These are phyloP conservation scores for Pyrrhia umbra DNA, from an alignment of 2,888 invertebrate genomes.

Conservation along the genomic window DNA sequence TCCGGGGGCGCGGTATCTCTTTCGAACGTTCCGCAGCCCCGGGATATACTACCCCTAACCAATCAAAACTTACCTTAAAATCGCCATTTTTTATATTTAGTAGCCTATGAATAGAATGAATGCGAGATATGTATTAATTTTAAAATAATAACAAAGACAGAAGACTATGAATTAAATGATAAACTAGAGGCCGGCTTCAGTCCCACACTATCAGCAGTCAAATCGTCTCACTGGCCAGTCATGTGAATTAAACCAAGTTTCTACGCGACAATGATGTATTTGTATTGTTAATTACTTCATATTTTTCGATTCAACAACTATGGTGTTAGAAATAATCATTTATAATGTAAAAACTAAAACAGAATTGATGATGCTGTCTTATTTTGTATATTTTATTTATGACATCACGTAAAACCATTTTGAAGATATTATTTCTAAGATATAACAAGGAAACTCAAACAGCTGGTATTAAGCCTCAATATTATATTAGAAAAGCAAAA, in stretches of 20 bases:
- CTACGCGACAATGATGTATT: slow-evolving; percentile 29
- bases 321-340: neutral
- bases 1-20: too few species aligned
- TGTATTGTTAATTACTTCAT: slow-evolving; percentile 32
- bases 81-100: too few species aligned
- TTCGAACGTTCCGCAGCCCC: too few species aligned
- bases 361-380: too few species aligned
- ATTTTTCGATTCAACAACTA: neutral
- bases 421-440: neutral
- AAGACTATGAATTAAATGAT: slow-evolving; percentile 27
- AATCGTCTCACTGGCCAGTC: slow-evolving; percentile 40
- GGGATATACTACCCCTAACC: too few species aligned
- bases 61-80: too few species aligned
- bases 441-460: too few species aligned
- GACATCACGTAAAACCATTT: neutral
- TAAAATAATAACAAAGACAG: slow-evolving; percentile 26
- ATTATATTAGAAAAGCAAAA: too few species aligned
- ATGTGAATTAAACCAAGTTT: slow-evolving; percentile 53
- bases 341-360: too few species aligned
- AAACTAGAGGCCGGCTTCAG: slow-evolving; percentile 6
- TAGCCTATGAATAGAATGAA: neutral
- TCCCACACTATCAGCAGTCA: slow-evolving; percentile 45
- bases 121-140: neutral
- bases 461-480: too few species aligned
- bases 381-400: too few species aligned